Evolutionary conservation across 2,797 vertebrate genomes (phyloP).

Genomic region (Sus cebifrons): DNA sequence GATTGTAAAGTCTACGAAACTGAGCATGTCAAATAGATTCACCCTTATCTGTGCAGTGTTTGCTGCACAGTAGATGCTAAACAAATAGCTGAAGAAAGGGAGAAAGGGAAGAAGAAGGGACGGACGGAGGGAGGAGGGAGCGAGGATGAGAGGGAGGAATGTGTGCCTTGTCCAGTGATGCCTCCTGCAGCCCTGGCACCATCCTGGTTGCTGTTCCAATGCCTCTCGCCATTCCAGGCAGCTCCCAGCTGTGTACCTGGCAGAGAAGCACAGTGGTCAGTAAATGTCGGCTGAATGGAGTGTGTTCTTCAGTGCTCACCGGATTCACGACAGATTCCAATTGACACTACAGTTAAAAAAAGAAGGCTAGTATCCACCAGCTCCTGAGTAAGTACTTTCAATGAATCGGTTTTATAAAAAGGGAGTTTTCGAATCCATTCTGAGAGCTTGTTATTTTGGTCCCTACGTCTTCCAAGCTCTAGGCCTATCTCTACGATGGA

Average conservation of each 20-base stretch:
- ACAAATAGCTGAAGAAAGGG: not conserved
- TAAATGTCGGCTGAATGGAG: not conserved
- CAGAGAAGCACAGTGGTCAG: not conserved
- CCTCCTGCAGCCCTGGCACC: rapidly evolving
- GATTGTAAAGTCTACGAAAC: too few species aligned
- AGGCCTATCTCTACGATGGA: not conserved
- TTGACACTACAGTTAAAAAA: not conserved
- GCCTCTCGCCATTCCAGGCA: rapidly evolving
- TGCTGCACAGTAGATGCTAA: not conserved
- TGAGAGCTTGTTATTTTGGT: not conserved
- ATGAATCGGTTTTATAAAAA: not conserved
- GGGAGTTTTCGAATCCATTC: not conserved
- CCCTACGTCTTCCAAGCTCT: not conserved
- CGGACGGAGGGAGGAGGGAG: too few species aligned
- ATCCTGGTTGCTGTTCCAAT: rapidly evolving
- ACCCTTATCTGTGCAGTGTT: too few species aligned
- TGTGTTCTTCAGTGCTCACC: not conserved
- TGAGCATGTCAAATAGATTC: not conserved
- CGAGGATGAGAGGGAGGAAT: not conserved
- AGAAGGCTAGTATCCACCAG: not conserved
- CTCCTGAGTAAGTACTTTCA: not conserved
- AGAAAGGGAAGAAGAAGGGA: not conserved
- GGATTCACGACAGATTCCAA: not conserved
- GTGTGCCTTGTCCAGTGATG: rapidly evolving
- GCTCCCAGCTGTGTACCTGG: not conserved